Evolutionary conservation across 2,797 vertebrate genomes (phyloP).

Genomic region (Pangasius mekongensis): DNA sequence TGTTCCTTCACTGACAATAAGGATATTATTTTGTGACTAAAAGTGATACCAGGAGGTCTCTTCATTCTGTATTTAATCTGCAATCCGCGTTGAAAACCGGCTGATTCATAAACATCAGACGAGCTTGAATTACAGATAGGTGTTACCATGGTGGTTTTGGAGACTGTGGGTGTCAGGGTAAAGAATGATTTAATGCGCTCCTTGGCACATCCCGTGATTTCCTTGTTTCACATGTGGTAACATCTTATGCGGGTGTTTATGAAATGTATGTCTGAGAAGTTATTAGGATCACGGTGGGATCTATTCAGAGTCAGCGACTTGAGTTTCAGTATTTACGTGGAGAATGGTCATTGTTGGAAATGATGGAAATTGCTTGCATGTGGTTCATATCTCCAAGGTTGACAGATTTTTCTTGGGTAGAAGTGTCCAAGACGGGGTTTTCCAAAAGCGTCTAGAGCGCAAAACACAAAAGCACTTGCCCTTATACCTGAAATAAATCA

Average conservation of each 20-base stretch:
- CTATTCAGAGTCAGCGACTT: neutral
- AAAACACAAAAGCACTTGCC: neutral
- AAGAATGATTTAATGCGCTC: neutral
- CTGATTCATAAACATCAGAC: neutral
- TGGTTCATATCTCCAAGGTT: neutral
- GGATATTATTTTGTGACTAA: neutral
- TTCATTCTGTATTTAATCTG: neutral
- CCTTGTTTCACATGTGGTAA: neutral
- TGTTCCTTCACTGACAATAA: neutral
- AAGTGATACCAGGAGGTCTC: neutral
- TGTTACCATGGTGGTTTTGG: neutral
- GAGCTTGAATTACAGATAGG: neutral
- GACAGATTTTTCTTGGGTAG: neutral
- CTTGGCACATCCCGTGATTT: neutral
- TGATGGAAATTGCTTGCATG: neutral
- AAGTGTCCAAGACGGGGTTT: neutral
- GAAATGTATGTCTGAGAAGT: neutral
- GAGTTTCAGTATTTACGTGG: no score
- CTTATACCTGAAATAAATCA: neutral
- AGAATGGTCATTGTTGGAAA: neutral
- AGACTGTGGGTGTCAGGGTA: neutral
- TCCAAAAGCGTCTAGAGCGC: neutral
- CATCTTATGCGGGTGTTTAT: neutral
- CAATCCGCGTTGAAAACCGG: neutral
- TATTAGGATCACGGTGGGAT: neutral